Evolutionary conservation across 2,113 vertebrate genomes (phyloP), one percentile per base, ranked within the genome.

Genomic region (Alexandromys fortis): DNA sequence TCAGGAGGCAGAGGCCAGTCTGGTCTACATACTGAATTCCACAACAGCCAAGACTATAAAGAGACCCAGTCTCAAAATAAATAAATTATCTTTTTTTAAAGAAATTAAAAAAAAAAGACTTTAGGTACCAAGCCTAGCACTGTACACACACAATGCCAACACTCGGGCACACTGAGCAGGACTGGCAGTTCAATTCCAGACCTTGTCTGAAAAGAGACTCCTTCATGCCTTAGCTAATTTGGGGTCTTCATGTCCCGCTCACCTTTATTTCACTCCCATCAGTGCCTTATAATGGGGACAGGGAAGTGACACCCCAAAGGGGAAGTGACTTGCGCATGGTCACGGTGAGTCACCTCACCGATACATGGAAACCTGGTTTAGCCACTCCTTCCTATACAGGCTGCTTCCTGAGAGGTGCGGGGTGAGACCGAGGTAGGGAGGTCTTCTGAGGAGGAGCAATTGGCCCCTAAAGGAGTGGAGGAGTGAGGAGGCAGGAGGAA

Each of bases 321-420:
- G 94, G 95, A 97, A 98, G 79, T 97, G 93, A 96, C 93, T 93
- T 96, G 91, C 16, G 91, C 73, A 83, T 76, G 88, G 88, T 93
- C 79, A 77, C 0, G 13, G 65, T 97, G 97, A 97, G 96, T 97
- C 96, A 96, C 97, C 95, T 49, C 49, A 55, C 97, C 95, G 92
- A 52, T 45, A 93, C n/a, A 91, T 76, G 86, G 65, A 94, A 96
- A 96, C 91, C 95, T 94, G 95, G 90, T 7, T 33, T 42, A 83
- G 89, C 95, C 91, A 91, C 95, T 94, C 89, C 94, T 89, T 89
- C 68, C 72, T 70, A 82, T 12, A 90, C 0, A 28, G 22, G 63
- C 70, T 55, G 47, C 65, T 81, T 94, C 58, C 16, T 35, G 52
- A 85, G 78, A 95, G 33, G 72, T 89, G 47, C 72, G 68, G 24